A percentile compares a stretch with the other conserved stretches of the same genome.
These are phyloP conservation scores for Acanthiza pusilla DNA, from an alignment of 2,797 vertebrate species.

Conservation along the genomic window DNA sequence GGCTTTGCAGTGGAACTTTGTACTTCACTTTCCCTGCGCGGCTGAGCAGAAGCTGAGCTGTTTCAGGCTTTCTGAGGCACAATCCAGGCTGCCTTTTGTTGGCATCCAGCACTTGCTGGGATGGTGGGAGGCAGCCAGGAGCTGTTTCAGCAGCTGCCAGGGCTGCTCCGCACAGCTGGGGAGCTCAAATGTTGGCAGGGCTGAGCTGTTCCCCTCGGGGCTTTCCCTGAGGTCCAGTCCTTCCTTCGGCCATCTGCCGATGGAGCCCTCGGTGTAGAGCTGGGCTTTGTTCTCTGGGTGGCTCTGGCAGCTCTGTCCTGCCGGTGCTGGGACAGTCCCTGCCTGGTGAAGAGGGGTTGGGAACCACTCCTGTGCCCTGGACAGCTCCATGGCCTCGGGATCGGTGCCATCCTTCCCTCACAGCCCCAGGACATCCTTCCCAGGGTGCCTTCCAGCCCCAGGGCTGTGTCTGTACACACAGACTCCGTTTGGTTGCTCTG, in stretches of 20 bases:
- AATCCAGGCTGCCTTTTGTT: neutral
- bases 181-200: neutral
- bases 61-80: neutral
- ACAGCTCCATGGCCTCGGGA: no score
- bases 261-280: neutral
- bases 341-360: neutral
- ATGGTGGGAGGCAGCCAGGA: neutral
- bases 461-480: neutral
- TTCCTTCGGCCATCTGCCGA: neutral
- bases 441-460: neutral
- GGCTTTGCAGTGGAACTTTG: neutral
- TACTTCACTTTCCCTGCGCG: neutral
- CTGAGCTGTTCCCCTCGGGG: neutral
- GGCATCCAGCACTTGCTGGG: neutral
- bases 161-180: rapidly evolving
- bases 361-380: rapidly evolving
- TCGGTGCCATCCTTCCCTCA: neutral
- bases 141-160: neutral
- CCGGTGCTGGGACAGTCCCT: neutral
- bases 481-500: rapidly evolving
- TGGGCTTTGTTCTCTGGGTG: neutral
- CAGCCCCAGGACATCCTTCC: neutral
- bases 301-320: neutral
- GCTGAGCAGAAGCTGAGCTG: neutral
- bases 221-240: neutral